Evolutionary conservation across 2,797 vertebrate genomes (phyloP).

Genomic region (Hydrocynus forskahlii): DNA sequence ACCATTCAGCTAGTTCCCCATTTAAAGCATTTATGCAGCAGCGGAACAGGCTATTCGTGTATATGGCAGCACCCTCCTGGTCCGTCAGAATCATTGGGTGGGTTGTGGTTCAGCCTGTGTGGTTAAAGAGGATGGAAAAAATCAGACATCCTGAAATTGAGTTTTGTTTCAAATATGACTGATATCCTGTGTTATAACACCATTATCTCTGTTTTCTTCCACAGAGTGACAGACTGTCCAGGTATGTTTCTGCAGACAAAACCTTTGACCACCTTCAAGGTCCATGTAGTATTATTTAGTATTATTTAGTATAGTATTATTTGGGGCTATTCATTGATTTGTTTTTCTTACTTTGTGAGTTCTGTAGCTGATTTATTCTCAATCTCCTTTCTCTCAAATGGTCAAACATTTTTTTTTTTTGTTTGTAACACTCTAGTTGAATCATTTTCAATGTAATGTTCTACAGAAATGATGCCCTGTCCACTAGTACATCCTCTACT

Average conservation of each 20-base stretch:
- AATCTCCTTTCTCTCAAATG: too few relatives aligned
- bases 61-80: too few relatives aligned
- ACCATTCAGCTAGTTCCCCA: too few relatives aligned
- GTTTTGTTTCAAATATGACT: too few relatives aligned
- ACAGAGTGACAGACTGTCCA: conserved; percentile 90
- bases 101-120: too few relatives aligned
- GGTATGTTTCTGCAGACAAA: conserved; percentile 77
- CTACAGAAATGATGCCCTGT: conserved; percentile 79
- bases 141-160: too few relatives aligned
- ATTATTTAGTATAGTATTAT: too few relatives aligned
- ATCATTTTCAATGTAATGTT: background rate
- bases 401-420: background rate
- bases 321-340: background rate
- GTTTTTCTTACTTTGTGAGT: background rate
- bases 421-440: background rate
- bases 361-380: background rate
- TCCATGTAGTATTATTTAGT: background rate
- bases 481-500: conserved; percentile 71
- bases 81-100: too few relatives aligned
- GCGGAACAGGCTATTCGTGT: too few relatives aligned
- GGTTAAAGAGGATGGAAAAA: too few relatives aligned
- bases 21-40: too few relatives aligned
- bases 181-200: too few relatives aligned
- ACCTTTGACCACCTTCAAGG: background rate
- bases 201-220: conserved; percentile 28